Base-by-base conservation (phyloP, 2,888 invertebrate species). In the Cheiracanthium punctorium region DNA sequence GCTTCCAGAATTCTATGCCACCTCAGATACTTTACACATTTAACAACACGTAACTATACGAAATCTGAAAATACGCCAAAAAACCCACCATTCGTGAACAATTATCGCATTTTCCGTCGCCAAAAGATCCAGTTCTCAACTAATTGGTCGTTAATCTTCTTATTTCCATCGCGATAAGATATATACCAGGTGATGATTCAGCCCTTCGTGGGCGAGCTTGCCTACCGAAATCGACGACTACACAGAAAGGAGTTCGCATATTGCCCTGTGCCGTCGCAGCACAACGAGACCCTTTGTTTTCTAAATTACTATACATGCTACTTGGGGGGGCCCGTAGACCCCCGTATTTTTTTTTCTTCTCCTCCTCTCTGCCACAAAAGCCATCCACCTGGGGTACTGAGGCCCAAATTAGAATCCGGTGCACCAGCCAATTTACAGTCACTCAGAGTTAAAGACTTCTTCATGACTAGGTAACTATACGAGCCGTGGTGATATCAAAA, bases 71-170 rank as follows among this genome's bases (percentile, higher is more conserved):
- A 58, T 2, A 24, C 12, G 12, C 1, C 4, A 58, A 58, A 58
- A 58, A n/a, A n/a, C n/a, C n/a, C n/a, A n/a, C n/a, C n/a, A n/a
- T 24, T 58, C 24, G 24, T 58, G 14, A 24, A 58, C 58, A 58
- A 58, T 58, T 58, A 58, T 58, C 58, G 58, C 58, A 58, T 58
- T 58, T 58, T 58, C 24, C 58, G 24, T 58, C 58, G 24, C 58
- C 24, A n/a, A n/a, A 58, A 58, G 58, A 58, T 58, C 58, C 12
- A 24, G 7, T 24, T 58, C 24, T 20, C 24, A 24, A 58, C 72
- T 80, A 80, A 80, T 80, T 80, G 80, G 80, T 65, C 80, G 65
- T 80, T 80, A 80, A 80, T 80, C 80, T 72, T 43, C 41, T 30
- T 64, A 72, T 80, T n/a, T 80, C 80, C 72, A 41, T 30, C 64